Evolutionary conservation across 1,140 invertebrate genomes (phyloP).

Genomic region (Yoshiicerus persimilis): DNA sequence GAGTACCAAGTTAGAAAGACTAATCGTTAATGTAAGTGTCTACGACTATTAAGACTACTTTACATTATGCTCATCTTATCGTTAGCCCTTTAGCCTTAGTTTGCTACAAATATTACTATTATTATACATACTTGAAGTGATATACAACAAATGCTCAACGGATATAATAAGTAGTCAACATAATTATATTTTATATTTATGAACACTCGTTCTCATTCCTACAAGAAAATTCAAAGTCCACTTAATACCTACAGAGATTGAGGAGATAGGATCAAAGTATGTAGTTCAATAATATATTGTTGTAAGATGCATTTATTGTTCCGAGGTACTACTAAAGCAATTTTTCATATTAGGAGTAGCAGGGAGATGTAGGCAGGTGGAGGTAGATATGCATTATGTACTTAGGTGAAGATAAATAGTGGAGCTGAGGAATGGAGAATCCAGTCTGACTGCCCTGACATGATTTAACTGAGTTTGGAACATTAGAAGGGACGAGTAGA

Average conservation of each 20-base stretch:
- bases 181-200: neutral
- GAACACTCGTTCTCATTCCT: neutral
- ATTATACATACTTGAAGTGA: neutral
- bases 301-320: too few relatives aligned
- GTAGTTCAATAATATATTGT: neutral
- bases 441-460: neutral
- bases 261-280: neutral
- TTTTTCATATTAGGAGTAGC: too few relatives aligned
- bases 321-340: too few relatives aligned
- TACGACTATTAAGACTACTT: neutral
- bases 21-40: neutral
- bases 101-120: neutral
- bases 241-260: neutral
- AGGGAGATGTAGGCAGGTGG: too few relatives aligned
- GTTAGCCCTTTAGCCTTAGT: neutral
- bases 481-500: neutral
- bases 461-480: neutral
- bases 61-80: neutral
- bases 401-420: neutral
- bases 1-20: neutral
- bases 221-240: neutral
- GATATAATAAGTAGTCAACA: neutral
- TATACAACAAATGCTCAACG: neutral
- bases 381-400: neutral
- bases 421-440: neutral